Conservation (phyloP, 1,140 invertebrate genomes). For the Fopius arisanus region DNA sequence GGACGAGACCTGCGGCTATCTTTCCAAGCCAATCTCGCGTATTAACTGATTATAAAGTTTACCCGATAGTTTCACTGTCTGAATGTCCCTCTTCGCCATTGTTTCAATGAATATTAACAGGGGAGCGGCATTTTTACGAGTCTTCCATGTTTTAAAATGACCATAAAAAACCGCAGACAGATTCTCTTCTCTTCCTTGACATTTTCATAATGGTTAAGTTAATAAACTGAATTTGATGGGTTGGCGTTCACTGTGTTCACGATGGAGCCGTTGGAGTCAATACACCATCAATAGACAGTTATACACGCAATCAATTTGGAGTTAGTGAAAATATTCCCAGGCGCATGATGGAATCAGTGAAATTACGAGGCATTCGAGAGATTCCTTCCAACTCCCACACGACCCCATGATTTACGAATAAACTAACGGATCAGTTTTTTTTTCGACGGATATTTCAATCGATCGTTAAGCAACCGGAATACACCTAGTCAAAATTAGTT, state of each 20-base stretch:
- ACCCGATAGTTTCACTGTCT: not conserved
- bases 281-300: not conserved
- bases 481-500: not conserved
- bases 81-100: not conserved
- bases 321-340: not conserved
- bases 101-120: not conserved
- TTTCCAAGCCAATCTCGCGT: conserved; percentile 28
- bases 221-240: not conserved
- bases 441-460: not conserved
- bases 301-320: not conserved
- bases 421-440: not conserved
- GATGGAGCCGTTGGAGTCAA: not conserved
- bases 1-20: conserved; percentile 13
- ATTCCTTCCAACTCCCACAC: not conserved
- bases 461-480: not conserved
- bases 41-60: conserved; percentile 30
- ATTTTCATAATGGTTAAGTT: not conserved
- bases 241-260: not conserved
- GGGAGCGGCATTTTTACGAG: not conserved
- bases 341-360: not conserved
- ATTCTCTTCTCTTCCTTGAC: not conserved
- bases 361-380: not conserved
- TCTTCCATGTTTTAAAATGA: not conserved
- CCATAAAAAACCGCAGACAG: not conserved
- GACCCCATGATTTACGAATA: not conserved